Base-by-base conservation (phyloP, 1,140 invertebrate species). In the Phenacoccus solenopsis region DNA sequence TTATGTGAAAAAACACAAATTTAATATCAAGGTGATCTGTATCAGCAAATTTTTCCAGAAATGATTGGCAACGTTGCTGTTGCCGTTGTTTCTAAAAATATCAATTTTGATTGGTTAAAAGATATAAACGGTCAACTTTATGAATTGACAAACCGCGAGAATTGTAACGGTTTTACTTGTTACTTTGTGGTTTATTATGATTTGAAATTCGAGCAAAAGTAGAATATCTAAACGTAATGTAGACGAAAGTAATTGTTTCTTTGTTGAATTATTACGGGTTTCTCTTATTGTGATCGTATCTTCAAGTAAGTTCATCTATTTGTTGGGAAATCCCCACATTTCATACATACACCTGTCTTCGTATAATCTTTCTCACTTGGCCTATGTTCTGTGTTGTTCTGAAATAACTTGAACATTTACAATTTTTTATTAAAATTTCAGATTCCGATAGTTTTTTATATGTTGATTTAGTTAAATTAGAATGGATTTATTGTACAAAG, bases 401-500 rank as follows among this genome's bases (percentile, higher is more conserved):
- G 59, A 4, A 4, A 9, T 24, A 25, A 25, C 9, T 64, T 64
- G 59, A 10, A 4, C 3, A 64, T 24, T 64, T 64, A 10, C 25
- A 13, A 22, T 24, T 27, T 25, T 3, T 38, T 10, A 38, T 38
- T 38, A 9, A 38, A 38, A 4, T 25, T 64, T 10, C 59, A 24
- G 25, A 27, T 64, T 24, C 16, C 4, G 10, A 25, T 24, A 24
- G 10, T 10, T 25, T 25, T 64, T 10, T 22, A 24, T 64, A 10
- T 16, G 20, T 16, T 16, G 22, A 3, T 3, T 64, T 25, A 24
- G 21, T 64, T 25, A 25, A 5, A 5, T 24, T 27, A 64, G 25
- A 64, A 64, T 64, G 59, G 59, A 24, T 64, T 64, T 64, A 77
- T 83, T 87, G 74, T 83, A 84, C 77, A 83, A 86, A 73, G 85